Base-by-base conservation (phyloP, 2,113 vertebrate genomes). In the Manacus vitellinus region DNA sequence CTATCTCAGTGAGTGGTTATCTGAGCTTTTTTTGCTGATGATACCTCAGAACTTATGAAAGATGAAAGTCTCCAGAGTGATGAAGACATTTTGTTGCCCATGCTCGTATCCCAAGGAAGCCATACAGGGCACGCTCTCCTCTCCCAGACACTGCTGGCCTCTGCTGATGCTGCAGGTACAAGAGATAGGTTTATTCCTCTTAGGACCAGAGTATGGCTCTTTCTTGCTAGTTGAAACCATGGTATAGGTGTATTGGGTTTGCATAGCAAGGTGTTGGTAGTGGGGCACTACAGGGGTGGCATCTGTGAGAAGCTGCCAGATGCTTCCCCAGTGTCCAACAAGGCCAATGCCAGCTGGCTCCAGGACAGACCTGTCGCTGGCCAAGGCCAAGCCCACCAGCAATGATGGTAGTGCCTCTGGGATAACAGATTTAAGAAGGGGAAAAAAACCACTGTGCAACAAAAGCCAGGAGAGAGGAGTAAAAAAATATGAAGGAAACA, bases 51-150 rank as follows among this genome's bases (percentile, higher is more conserved):
- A 63, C n/a, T 91, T 80, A 37, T 91, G 77, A 78, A 91, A 95
- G 66, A 52, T 47, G 44, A 92, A 85, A 52, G 6, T 71, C 47
- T 91, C 46, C 51, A 44, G 47, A 59, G 44, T n/a, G 37, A 56
- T 41, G 37, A 54, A 35, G 70, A n/a, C 6, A 51, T 41, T 51
- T 68, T 80, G 39, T 58, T 66, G 25, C 22, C 46, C 0, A 0
- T 54, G 22, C 27, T 14, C 2, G 24, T 82, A 78, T 82, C 56
- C 33, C 62, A 24, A 17, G 21, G 39, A 10, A 66, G 25, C 14
- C 0, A 0, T 35, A 30, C 11, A 44, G 7, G 51, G 12, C 24
- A 25, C 1, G 0, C 10, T 78, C 1, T 74, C 25, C 37, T 68
- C 52, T 93, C 37, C 35, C 35, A 41, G 66, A 12, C 23, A 12